Base-by-base conservation (phyloP, 2,888 invertebrate genomes). In the Hyalella azteca region DNA sequence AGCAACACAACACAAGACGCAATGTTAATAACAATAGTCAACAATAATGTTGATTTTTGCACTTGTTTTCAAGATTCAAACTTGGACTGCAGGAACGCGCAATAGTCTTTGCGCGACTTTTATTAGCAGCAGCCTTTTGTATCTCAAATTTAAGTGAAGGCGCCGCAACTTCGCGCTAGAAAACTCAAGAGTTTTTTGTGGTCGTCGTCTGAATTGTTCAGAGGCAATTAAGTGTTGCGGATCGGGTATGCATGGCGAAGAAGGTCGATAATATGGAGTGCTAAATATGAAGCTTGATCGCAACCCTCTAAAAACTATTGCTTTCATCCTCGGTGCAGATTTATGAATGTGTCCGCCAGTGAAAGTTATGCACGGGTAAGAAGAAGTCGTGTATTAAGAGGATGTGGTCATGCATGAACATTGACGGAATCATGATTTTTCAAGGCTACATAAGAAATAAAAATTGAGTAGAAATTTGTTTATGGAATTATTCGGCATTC, bases 221-320 rank as follows among this genome's bases (percentile, higher is more conserved):
- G 66, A 66, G 39, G 66, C 66, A 66, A 66, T 66, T 66, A 66
- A 59, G 59, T 66, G 66, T 66, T 66, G 66, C 36, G 11, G 66
- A 66, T 5, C 36, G 66, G 66, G 66, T 36, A 66, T 66, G 66
- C 66, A 66, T 36, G 66, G 39, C 19, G 39, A 19, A 36, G 66
- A 66, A 66, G 32, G 66, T 66, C 39, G 36, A 66, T 36, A 66
- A 66, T 36, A 32, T 66, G 32, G 66, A 15, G 66, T 39, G 66
- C 39, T 13, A 36, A 66, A 66, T 66, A 66, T 66, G 32, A 66
- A 7, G 19, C 36, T 54, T 26, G 29, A n/a, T n/a, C n/a, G n/a
- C 7, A 3, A 22, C 54, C 26, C 3, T 54, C 7, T 19, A 26
- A 26, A 22, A 54, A 29, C 54, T n/a, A 29, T 54, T 22, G 54